Percentiles rank a stretch among this genome's conserved stretches.
Conservation (phyloP, 2,797 vertebrate species). For the Fistularia commersonii region DNA sequence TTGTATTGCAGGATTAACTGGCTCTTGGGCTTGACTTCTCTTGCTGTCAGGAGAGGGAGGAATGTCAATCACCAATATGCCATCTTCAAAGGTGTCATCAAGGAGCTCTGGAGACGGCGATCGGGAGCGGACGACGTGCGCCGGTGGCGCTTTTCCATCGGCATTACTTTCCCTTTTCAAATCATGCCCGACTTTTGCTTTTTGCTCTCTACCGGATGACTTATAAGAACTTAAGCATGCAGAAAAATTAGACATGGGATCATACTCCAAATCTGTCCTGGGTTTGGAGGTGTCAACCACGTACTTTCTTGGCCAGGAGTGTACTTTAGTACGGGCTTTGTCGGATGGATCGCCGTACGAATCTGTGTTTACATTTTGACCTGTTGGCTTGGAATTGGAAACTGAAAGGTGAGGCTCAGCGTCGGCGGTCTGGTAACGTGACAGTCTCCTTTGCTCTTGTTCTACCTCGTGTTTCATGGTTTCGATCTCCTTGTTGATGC, state of each 20-base stretch:
- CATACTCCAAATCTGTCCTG: slow-evolving; percentile 77
- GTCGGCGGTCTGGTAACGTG: slow-evolving; percentile 58
- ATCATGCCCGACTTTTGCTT: slow-evolving; percentile 4
- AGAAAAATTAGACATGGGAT: slow-evolving; percentile 79
- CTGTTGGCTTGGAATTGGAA: slow-evolving; percentile 9
- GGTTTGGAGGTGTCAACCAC: slow-evolving; percentile 72
- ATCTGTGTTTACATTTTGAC: slow-evolving; percentile 31
- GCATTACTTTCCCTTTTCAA: slow-evolving; percentile 19
- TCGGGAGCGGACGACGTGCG: background rate
- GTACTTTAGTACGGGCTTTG: slow-evolving; percentile 4
- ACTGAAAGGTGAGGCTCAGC: background rate
- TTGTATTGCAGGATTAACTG: background rate
- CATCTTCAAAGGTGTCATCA: slow-evolving; percentile 71
- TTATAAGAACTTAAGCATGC: slow-evolving; percentile 60
- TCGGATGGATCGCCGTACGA: slow-evolving; percentile 12
- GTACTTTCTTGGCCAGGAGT: slow-evolving; percentile 60
- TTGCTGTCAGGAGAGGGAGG: slow-evolving; percentile 43
- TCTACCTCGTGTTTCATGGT: slow-evolving; percentile 74
- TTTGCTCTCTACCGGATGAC: slow-evolving; percentile 39
- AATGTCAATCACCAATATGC: slow-evolving; percentile 70
- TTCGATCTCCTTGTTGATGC: slow-evolving; percentile 75
- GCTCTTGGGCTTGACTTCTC: slow-evolving; percentile 8
- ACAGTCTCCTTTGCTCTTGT: slow-evolving; percentile 70
- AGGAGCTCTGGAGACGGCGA: slow-evolving; percentile 38
- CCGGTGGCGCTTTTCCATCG: background rate